phyloP scores from a whole-genome alignment of 2,113 vertebrate genomes.

The Myocastor coypus region DNA sequence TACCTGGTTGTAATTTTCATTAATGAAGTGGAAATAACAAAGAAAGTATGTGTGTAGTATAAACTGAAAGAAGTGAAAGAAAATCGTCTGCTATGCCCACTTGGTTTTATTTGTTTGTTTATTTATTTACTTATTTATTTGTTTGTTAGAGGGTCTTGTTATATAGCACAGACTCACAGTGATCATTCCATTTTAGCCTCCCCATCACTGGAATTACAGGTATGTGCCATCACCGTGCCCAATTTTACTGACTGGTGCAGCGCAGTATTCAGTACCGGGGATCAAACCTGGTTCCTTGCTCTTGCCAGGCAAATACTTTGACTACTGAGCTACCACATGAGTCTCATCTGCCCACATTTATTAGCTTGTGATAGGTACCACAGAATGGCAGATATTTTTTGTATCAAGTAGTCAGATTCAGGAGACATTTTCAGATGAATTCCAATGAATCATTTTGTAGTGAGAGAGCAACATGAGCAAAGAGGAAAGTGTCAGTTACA shows the following conservation, averaged over 20 bases:
- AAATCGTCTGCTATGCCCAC: neutral
- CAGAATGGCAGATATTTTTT: neutral
- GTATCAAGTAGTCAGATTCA: neutral
- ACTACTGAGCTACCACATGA: too few relatives aligned
- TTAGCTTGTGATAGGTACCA: neutral
- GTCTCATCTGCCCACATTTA: neutral
- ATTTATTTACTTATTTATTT: too few relatives aligned
- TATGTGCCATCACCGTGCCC: too few relatives aligned
- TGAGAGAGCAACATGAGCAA: neutral
- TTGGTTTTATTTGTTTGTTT: too few relatives aligned
- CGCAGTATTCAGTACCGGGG: too few relatives aligned
- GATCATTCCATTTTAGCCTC: too few relatives aligned
- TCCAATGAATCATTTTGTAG: neutral
- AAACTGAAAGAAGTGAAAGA: neutral
- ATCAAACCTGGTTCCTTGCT: too few relatives aligned
- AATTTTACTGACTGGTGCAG: too few relatives aligned
- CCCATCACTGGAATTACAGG: too few relatives aligned
- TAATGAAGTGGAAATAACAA: neutral
- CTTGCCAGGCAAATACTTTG: too few relatives aligned
- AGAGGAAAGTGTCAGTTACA: neutral
- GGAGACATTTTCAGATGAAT: neutral
- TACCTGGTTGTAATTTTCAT: conserved; percentile 3
- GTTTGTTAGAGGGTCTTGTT: too few relatives aligned
- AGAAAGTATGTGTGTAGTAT: neutral
- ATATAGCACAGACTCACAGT: too few relatives aligned